Percentiles rank a stretch among this genome's conserved stretches.
These are phyloP conservation scores for Acrobasis repandana DNA, from an alignment of 2,888 invertebrate species.

Conservation along the genomic window DNA sequence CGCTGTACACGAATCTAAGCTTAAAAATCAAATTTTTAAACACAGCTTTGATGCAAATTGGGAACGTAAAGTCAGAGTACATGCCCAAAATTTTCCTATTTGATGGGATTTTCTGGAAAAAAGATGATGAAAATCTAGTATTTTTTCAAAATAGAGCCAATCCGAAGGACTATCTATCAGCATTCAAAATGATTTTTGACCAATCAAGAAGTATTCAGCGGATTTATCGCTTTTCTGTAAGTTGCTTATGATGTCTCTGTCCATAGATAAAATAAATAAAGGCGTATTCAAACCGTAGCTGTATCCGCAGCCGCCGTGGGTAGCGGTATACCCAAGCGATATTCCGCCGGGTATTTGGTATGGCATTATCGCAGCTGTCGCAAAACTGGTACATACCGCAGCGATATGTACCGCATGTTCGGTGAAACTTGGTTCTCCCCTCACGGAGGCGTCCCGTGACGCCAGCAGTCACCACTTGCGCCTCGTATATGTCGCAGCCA, in stretches of 20 bases:
- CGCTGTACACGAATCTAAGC: neutral
- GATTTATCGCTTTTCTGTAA: neutral
- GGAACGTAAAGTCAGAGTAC: neutral
- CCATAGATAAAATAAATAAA: no score
- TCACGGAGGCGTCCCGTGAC: no score
- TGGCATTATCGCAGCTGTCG: no score
- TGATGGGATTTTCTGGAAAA: slow-evolving; percentile 11
- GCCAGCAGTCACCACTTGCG: no score
- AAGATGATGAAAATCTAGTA: neutral
- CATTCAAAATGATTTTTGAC: neutral
- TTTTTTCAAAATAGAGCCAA: neutral
- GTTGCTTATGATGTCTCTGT: neutral
- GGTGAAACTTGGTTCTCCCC: no score
- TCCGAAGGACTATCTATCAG: neutral
- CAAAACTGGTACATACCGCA: no score
- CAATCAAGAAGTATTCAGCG: neutral
- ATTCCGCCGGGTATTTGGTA: no score
- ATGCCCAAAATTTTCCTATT: slow-evolving; percentile 9
- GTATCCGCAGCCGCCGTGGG: no score
- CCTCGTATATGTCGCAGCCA: no score
- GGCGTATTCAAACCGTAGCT: no score
- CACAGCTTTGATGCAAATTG: slow-evolving; percentile 1
- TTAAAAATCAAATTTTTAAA: neutral
- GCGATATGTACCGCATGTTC: no score
- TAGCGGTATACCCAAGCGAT: no score